Conservation (phyloP, 1,140 invertebrate genomes). For the Danaus plexippus region DNA sequence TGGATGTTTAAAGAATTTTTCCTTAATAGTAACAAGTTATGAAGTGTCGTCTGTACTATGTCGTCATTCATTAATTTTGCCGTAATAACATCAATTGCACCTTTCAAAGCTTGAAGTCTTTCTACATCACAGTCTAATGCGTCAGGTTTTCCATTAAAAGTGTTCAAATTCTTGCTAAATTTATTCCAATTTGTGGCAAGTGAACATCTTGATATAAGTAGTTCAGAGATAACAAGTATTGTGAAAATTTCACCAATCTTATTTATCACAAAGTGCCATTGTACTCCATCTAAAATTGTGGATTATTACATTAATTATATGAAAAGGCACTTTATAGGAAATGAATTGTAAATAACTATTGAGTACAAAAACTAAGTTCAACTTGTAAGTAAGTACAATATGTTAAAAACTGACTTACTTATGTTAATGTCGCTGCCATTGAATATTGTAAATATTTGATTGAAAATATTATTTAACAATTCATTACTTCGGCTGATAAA, state of each 20-base stretch:
- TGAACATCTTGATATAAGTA: slow-evolving; percentile 49
- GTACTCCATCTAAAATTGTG: slow-evolving; percentile 53
- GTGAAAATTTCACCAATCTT: slow-evolving; percentile 63
- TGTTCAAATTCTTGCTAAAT: slow-evolving; percentile 44
- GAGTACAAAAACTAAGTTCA: too few relatives aligned
- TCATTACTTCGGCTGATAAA: slow-evolving; percentile 79
- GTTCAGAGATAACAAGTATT: slow-evolving; percentile 47
- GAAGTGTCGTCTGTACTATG: slow-evolving; percentile 70
- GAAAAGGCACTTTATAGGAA: not conserved
- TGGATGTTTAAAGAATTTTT: slow-evolving; percentile 73
- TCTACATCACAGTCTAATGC: slow-evolving; percentile 36
- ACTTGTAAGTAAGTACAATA: not conserved
- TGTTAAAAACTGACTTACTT: slow-evolving; percentile 65
- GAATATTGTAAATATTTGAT: slow-evolving; percentile 78
- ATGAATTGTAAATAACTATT: too few relatives aligned
- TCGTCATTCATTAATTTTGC: slow-evolving; percentile 62
- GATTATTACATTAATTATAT: slow-evolving; percentile 11
- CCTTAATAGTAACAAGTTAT: slow-evolving; percentile 77
- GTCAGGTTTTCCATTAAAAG: slow-evolving; percentile 21
- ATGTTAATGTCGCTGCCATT: slow-evolving; percentile 62
- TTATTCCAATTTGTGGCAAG: slow-evolving; percentile 51
- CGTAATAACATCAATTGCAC: slow-evolving; percentile 48
- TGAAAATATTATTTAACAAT: slow-evolving; percentile 76
- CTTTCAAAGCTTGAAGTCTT: slow-evolving; percentile 36
- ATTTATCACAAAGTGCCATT: slow-evolving; percentile 61